A percentile compares a stretch with the other conserved stretches of the same genome.
Evolutionary conservation across 2,888 invertebrate genomes (phyloP).

Genomic region (Malthinus flaveolus): DNA sequence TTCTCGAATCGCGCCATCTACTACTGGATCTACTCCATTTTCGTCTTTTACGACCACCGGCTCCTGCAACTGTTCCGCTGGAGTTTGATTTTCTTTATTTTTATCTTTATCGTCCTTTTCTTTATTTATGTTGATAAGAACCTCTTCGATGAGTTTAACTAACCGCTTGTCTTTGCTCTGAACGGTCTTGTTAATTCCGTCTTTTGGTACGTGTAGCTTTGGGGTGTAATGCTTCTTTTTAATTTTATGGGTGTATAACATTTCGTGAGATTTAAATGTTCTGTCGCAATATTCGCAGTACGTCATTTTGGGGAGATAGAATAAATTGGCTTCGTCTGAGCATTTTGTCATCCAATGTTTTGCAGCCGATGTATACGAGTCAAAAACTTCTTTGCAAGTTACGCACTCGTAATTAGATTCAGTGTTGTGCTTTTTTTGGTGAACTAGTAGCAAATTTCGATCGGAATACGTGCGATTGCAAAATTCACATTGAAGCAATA

Average conservation of each 20-base stretch:
- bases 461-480: slow-evolving; percentile 63
- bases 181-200: neutral
- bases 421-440: slow-evolving; percentile 54
- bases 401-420: slow-evolving; percentile 56
- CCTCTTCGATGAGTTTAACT: slow-evolving; percentile 50
- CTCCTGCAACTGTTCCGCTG: neutral
- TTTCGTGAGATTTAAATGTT: slow-evolving; percentile 57
- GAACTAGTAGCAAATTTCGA: slow-evolving; percentile 54
- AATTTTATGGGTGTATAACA: slow-evolving; percentile 62
- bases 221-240: slow-evolving; percentile 56
- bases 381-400: slow-evolving; percentile 53
- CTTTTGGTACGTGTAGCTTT: slow-evolving; percentile 44
- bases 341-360: slow-evolving; percentile 60
- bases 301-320: slow-evolving; percentile 54
- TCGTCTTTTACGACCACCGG: neutral
- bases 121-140: slow-evolving; percentile 47
- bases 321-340: slow-evolving; percentile 54
- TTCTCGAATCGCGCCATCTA: slow-evolving; percentile 12
- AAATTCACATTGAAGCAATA: slow-evolving; percentile 63
- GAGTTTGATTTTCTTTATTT: slow-evolving; percentile 13
- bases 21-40: slow-evolving; percentile 8
- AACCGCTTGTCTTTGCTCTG: slow-evolving; percentile 46
- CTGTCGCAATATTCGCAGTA: slow-evolving; percentile 56
- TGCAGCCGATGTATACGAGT: slow-evolving; percentile 59
- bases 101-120: slow-evolving; percentile 30